Evolutionary conservation across 2,797 vertebrate species (phyloP).

Genomic region (Falco concolor): DNA sequence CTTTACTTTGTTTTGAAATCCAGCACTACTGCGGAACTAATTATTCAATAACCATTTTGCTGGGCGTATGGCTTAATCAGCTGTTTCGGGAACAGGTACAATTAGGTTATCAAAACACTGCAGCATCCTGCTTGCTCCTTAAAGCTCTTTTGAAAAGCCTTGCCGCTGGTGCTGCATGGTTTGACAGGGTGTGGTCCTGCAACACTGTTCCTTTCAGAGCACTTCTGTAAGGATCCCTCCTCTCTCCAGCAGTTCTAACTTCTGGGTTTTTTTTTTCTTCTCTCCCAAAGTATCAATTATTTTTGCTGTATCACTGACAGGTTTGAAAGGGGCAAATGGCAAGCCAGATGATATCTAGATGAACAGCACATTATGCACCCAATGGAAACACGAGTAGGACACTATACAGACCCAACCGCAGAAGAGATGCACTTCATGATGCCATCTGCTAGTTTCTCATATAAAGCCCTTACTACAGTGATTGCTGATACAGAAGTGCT

Average conservation of each 20-base stretch:
- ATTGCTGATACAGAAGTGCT: background rate
- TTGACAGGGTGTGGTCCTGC: background rate
- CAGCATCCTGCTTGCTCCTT: background rate
- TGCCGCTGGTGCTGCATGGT: background rate
- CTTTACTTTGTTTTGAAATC: background rate
- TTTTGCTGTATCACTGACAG: background rate
- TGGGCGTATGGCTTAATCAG: background rate
- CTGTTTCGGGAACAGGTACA: background rate
- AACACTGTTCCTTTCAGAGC: background rate
- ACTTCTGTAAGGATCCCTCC: background rate
- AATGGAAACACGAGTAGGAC: background rate
- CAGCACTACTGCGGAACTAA: background rate
- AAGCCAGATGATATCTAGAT: background rate
- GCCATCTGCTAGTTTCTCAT: background rate
- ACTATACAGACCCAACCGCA: background rate
- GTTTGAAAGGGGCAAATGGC: background rate
- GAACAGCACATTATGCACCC: background rate
- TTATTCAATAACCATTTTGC: background rate
- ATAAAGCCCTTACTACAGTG: background rate
- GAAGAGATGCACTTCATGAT: background rate
- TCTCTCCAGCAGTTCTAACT: background rate
- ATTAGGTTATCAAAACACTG: background rate
- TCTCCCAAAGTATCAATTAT: background rate
- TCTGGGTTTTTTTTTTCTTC: background rate
- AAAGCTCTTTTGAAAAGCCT: background rate